Evolutionary conservation across 2,888 invertebrate species (phyloP).

Genomic region (Lepidochrysops patricia): DNA sequence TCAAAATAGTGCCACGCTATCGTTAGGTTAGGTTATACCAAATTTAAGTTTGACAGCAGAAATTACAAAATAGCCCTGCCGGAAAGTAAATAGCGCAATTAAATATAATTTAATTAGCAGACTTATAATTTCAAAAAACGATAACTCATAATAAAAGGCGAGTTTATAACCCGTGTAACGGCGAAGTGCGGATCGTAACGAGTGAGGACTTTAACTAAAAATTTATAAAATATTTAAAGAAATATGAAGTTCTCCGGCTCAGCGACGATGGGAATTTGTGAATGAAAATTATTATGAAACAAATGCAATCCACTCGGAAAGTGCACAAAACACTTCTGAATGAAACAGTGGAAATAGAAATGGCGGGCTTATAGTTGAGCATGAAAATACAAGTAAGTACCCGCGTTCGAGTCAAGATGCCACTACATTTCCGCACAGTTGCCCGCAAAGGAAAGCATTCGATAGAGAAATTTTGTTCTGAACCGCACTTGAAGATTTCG

Average conservation of each 20-base stretch:
- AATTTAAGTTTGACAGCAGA: no score
- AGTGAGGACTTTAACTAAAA: neutral
- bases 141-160: neutral
- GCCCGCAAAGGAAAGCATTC: constrained; percentile 46
- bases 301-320: constrained; percentile 31
- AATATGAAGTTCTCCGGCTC: constrained; percentile 27
- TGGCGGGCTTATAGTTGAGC: constrained; percentile 36
- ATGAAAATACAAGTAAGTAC: constrained; percentile 43
- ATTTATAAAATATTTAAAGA: constrained; percentile 25
- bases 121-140: neutral
- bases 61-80: neutral
- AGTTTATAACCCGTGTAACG: constrained; percentile 4
- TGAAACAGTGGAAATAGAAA: constrained; percentile 36
- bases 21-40: no score
- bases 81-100: neutral
- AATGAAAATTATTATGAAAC: constrained; percentile 31
- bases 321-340: constrained; percentile 32
- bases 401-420: constrained; percentile 49
- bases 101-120: neutral
- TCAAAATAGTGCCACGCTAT: no score
- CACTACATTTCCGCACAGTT: constrained; percentile 45
- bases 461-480: constrained; percentile 43
- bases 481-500: constrained; percentile 36
- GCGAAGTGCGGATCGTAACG: constrained; percentile 1
- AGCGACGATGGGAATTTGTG: constrained; percentile 29